These are phyloP conservation scores for Lichenostomus cassidix DNA, from an alignment of 2,113 vertebrate genomes.

Conservation along the genomic window DNA sequence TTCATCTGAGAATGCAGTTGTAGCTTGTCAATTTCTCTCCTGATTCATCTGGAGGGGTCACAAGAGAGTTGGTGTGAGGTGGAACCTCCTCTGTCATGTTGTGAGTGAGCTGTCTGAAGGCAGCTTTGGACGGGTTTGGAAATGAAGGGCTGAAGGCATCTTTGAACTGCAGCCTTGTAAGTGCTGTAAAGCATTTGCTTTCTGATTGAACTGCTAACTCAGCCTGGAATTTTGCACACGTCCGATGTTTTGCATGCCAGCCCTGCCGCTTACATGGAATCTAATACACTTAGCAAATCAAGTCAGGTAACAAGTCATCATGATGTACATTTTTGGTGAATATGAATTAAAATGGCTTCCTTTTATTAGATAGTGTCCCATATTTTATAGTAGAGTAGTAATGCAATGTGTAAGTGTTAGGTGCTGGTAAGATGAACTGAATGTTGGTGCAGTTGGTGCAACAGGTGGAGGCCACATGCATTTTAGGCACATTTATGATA, in stretches of 20 bases:
- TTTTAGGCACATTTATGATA: background rate
- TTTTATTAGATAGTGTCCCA: background rate
- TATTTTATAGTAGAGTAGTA: background rate
- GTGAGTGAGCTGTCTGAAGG: background rate
- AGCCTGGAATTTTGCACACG: background rate
- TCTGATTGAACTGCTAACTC: background rate
- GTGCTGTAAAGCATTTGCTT: background rate
- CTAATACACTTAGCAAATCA: background rate
- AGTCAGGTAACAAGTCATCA: background rate
- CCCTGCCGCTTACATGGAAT: background rate
- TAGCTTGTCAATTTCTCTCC: slow-evolving; percentile 1
- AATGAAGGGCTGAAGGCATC: background rate
- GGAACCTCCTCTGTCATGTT: background rate
- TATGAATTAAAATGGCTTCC: background rate
- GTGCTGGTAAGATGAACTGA: background rate
- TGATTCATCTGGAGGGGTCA: slow-evolving; percentile 6
- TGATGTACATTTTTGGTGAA: background rate
- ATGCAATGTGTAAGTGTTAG: background rate
- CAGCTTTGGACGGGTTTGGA: background rate
- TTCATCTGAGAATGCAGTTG: background rate
- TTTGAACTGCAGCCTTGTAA: background rate
- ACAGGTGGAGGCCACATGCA: background rate
- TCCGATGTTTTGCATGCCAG: background rate
- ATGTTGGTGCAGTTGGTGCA: background rate
- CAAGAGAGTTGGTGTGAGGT: background rate